Evolutionary conservation across 2,888 invertebrate species (phyloP), one percentile per base, ranked within the genome.

Genomic region (Barypeithes pellucidus): DNA sequence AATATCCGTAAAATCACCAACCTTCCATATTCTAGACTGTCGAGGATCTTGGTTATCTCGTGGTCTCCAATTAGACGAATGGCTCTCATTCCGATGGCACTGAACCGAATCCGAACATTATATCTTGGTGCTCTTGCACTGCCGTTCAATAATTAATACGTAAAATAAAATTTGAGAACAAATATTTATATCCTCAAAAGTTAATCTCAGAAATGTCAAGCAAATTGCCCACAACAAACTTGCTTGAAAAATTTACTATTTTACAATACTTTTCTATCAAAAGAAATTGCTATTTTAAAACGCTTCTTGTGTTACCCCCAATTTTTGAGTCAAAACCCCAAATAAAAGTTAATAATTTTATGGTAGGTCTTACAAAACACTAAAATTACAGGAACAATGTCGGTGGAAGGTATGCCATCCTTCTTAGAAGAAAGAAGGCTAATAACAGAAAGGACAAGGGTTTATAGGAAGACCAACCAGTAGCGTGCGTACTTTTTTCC

Each of bases 341-440:
- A 36, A 36, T 66, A 52, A 52, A 66, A 66, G 65, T 66, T 52
- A 66, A 66, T 66, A 20, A 66, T 52, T 66, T 66, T 66, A 66
- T 66, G 52, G 20, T 7, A n/a, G 29, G 24, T 20, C 33, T 14
- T 47, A n/a, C 43, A 61, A 61, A 41, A 45, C 41, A 60, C 18
- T 20, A 29, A 60, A 22, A 24, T 61, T 14, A 41, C 43, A 16
- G 12, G 45, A 24, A 61, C 14, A 41, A 43, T 20, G 39, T 16
- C 39, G 60, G 60, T 22, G 39, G 24, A 24, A 33, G 9, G 43
- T 63, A 18, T 18, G 16, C 2, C 50, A 36, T 18, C 50, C 65
- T 65, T 65, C 65, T 12, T 8, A 47, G 65, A 65, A 65, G 50
- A 61, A 61, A 61, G 61, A 61, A 43, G 43, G 22, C 14, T 59